These are phyloP conservation scores for Sternarchorhynchus goeldii DNA, from an alignment of 2,797 vertebrate species.

Conservation along the genomic window DNA sequence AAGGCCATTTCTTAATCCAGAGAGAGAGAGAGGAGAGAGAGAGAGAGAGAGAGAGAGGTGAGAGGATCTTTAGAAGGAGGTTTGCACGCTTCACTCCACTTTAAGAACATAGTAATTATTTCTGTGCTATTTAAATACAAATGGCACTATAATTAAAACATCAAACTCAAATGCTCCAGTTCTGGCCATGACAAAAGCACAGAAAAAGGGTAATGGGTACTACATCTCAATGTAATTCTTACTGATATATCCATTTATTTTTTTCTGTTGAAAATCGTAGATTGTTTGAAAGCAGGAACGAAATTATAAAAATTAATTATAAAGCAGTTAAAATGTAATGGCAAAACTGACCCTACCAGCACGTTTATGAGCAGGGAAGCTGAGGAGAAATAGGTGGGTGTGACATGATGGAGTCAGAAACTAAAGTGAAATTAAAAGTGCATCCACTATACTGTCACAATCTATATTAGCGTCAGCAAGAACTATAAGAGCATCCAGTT, in stretches of 20 bases:
- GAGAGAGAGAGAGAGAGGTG: conserved; percentile 5
- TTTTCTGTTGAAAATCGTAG: neutral
- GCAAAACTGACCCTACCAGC: neutral
- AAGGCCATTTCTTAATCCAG: too few relatives aligned
- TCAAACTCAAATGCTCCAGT: neutral
- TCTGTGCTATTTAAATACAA: conserved; percentile 2
- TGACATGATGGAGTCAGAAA: neutral
- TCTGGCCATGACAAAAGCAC: too few relatives aligned
- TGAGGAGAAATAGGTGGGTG: neutral
- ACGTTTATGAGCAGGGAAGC: neutral
- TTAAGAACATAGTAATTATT: conserved; percentile 16
- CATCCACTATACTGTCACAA: neutral
- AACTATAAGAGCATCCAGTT: neutral
- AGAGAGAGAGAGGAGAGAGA: neutral
- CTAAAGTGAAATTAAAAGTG: conserved; percentile 15
- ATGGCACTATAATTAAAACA: conserved; percentile 8
- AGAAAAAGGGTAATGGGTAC: too few relatives aligned
- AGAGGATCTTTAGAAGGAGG: conserved; percentile 7
- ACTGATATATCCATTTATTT: neutral
- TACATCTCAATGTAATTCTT: too few relatives aligned
- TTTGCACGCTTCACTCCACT: conserved; percentile 7
- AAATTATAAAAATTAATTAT: neutral
- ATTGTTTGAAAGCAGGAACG: neutral
- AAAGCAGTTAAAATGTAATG: neutral
- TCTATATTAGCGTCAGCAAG: neutral